These are phyloP conservation scores for Pachliopta kotzebuea DNA, from an alignment of 2,888 invertebrate species.

Conservation along the genomic window DNA sequence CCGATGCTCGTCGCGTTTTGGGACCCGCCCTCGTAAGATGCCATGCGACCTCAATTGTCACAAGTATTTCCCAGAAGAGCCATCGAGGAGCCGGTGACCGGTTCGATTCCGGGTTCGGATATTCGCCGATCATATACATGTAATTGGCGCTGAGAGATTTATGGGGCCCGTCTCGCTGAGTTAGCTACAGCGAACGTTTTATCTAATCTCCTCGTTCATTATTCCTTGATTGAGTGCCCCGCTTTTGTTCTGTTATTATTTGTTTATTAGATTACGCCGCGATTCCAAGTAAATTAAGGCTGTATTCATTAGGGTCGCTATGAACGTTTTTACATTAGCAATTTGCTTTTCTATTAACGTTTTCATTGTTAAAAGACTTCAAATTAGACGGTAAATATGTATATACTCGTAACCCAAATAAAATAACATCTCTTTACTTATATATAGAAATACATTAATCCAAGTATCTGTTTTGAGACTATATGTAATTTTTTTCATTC, in stretches of 20 bases:
- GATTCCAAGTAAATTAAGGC: slow-evolving; percentile 31
- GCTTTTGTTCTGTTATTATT: slow-evolving; percentile 57
- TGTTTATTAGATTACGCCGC: slow-evolving; percentile 53
- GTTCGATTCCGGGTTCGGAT: slow-evolving; percentile 47
- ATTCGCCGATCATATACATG: slow-evolving; percentile 58
- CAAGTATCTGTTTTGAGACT: too few relatives aligned
- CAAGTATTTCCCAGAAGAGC: slow-evolving; percentile 63
- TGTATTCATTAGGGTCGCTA: slow-evolving; percentile 27
- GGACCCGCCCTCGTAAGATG: slow-evolving; percentile 7
- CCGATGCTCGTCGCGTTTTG: slow-evolving; percentile 9
- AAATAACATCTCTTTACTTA: too few relatives aligned
- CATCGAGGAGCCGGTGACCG: slow-evolving; percentile 42
- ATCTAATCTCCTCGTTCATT: slow-evolving; percentile 63
- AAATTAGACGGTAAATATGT: too few relatives aligned
- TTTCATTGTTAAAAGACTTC: too few relatives aligned
- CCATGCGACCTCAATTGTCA: slow-evolving; percentile 49
- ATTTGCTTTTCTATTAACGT: too few relatives aligned
- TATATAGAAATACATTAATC: too few relatives aligned
- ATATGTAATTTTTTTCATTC: too few relatives aligned
- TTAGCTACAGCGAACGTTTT: slow-evolving; percentile 57
- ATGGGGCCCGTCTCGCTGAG: slow-evolving; percentile 58
- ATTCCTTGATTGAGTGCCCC: slow-evolving; percentile 62
- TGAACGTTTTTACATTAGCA: slow-evolving; percentile 10
- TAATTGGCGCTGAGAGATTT: slow-evolving; percentile 61
- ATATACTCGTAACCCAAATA: too few relatives aligned